Evolutionary conservation across 2,888 invertebrate species (phyloP), one percentile per base, ranked within the genome.

Genomic region (Gortyna flavago): DNA sequence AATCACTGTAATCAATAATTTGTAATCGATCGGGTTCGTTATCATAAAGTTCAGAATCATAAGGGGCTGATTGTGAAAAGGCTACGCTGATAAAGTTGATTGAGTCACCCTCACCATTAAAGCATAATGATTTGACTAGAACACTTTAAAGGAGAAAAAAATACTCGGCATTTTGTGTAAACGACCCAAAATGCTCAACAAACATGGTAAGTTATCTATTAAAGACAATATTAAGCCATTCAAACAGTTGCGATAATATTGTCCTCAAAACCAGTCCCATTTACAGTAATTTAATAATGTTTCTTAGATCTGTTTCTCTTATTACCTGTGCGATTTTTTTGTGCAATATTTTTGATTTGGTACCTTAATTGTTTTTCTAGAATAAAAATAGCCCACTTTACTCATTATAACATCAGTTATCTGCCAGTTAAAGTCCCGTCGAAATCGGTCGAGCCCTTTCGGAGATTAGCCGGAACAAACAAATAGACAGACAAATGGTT

Each of bases 1-100:
- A 65, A 61, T 59, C 44, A 54, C 41, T 51, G 29, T 41, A 38
- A 69, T 79, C 41, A 51, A 65, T 79, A 57, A 59, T 65, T 48
- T 38, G 32, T 35, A 65, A 79, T 79, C 70, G 66, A 64, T 54
- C 54, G 16, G 18, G 32, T 65, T 25, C 18, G 32, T 35, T 79
- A 69, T 74, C 75, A 21, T n/a, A 29, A 41, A 65, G 66, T 77
- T 68, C 48, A 57, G 25, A 69, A 61, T 76, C 54, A 67, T 35
- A 11, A 65, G 41, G 25, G 32, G 25, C 59, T 67, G 61, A 57
- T 80, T 66, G 35, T 59, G 6, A 67, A 67, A 73, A 57, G 38
- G 38, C 38, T 64, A 21, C n/a, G 13, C 70, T 67, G 70, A 80
- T 80, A 80, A 67, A 18, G 38, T 38, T 44, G 13, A 61, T 54